Evolutionary conservation across 2,888 invertebrate genomes (phyloP).

Genomic region (Oscheius sp.): DNA sequence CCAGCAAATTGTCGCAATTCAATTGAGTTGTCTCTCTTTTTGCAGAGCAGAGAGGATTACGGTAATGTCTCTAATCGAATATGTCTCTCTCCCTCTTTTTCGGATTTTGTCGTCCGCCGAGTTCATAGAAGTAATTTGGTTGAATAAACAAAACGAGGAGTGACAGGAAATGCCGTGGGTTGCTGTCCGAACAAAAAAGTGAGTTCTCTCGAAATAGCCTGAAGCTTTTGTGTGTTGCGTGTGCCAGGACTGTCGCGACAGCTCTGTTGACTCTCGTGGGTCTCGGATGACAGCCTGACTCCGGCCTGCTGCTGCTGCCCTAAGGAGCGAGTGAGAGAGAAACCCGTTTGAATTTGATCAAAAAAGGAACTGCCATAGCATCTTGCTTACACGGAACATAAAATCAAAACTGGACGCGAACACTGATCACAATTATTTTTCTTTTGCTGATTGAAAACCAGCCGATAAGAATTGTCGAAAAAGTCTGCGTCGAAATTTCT

Average conservation of each 20-base stretch:
- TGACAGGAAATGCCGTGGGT: neutral
- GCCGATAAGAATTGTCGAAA: too few relatives aligned
- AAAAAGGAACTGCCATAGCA: neutral
- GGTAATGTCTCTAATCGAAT: too few relatives aligned
- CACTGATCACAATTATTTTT: too few relatives aligned
- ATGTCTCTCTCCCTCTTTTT: neutral
- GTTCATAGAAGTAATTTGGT: neutral
- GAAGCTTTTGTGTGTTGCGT: slow-evolving; percentile 23
- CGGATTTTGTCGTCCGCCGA: neutral
- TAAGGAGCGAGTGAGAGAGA: too few relatives aligned
- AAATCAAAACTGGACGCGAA: too few relatives aligned
- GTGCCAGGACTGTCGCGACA: slow-evolving; percentile 23
- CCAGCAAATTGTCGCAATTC: too few relatives aligned
- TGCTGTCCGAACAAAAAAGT: neutral
- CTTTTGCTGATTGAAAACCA: too few relatives aligned
- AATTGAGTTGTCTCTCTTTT: too few relatives aligned
- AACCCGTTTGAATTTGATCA: neutral
- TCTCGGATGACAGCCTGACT: slow-evolving; percentile 26
- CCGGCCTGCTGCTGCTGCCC: neutral
- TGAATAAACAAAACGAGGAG: slow-evolving; percentile 1
- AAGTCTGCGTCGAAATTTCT: too few relatives aligned
- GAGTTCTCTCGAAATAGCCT: slow-evolving; percentile 16
- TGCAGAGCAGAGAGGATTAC: too few relatives aligned
- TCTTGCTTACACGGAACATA: too few relatives aligned
- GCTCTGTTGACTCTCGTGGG: slow-evolving; percentile 28